Evolutionary conservation across 2,113 vertebrate species (phyloP).

Genomic region (Anhinga anhinga): DNA sequence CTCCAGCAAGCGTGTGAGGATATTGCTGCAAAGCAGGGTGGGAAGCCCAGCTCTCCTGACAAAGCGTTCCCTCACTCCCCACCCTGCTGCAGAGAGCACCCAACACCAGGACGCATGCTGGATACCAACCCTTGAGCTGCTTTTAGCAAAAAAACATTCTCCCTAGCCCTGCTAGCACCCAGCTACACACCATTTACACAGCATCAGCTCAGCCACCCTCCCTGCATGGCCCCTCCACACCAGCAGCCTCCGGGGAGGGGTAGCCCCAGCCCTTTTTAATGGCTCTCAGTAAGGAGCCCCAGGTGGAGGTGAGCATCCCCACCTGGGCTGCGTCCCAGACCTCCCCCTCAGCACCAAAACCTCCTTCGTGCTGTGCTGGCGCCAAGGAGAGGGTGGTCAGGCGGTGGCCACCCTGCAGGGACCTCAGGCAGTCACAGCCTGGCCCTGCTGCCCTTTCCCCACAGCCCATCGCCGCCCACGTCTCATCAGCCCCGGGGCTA

Average conservation of each 20-base stretch:
- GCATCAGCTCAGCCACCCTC: background rate
- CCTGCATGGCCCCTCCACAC: too few species aligned
- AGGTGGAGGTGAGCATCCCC: accelerated
- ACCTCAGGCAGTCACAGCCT: background rate
- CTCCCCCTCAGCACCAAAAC: background rate
- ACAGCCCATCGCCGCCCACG: accelerated
- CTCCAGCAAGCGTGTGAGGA: accelerated
- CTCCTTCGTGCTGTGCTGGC: accelerated
- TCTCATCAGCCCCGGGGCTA: accelerated
- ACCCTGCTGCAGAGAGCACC: background rate
- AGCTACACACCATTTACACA: accelerated
- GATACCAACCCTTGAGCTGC: too few species aligned
- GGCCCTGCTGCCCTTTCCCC: accelerated
- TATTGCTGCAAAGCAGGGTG: accelerated
- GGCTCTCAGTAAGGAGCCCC: background rate
- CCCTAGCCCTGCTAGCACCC: background rate
- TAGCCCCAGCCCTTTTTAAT: background rate
- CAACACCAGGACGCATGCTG: accelerated
- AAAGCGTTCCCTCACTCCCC: background rate
- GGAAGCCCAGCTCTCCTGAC: background rate
- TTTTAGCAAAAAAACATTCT: too few species aligned
- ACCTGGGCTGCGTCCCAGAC: background rate
- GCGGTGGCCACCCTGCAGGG: accelerated
- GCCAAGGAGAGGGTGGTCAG: background rate
- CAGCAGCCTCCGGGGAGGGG: background rate